Base-by-base conservation (phyloP, 2,113 vertebrate genomes). In the Xyliphius kryptos region DNA sequence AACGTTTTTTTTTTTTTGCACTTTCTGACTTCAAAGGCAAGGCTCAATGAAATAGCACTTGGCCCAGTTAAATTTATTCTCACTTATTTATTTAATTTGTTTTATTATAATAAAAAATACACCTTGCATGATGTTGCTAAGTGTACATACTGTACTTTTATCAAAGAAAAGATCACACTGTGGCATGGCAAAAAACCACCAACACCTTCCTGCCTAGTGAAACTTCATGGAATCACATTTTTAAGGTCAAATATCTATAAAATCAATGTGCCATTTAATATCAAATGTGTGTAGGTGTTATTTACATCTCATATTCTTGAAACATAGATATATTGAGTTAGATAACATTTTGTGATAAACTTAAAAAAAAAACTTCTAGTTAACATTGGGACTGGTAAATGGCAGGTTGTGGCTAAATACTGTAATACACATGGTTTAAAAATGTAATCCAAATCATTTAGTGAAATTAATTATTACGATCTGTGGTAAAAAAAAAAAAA, bases 141-240 rank as follows among this genome's bases (percentile, higher is more conserved):
- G 57, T 50, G n/a, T n/a, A 46, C 69, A 73, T 83, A 81, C 81
- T 75, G 52, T 80, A 81, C 82, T 72, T 81, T 10, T 16, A 20
- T 47, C 43, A 38, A 37, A 26, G 21, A 12, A 19, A 15, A 49
- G n/a, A 64, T 65, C 37, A 32, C 19, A 3, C 22, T 52, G 47
- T 12, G 17, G 46, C 52, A 52, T 17, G 13, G 36, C 63, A 6
- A 47, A 67, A 61, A 63, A 61, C 43, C 57, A 37, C 51, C 16
- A 56, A 46, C 14, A 4, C 16, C 9, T 22, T 44, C 14, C 10
- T 46, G 16, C 58, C 66, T 43, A 62, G 1, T 56, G 44, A 61
- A 61, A 66, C 46, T 48, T 46, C 48, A 37, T 36, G 26, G 55
- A 51, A 22, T 41, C 51, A 58, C 26, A 64, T 36, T 40, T 15